Base-by-base conservation (phyloP, 1,140 invertebrate species). In the Ostrea edulis region DNA sequence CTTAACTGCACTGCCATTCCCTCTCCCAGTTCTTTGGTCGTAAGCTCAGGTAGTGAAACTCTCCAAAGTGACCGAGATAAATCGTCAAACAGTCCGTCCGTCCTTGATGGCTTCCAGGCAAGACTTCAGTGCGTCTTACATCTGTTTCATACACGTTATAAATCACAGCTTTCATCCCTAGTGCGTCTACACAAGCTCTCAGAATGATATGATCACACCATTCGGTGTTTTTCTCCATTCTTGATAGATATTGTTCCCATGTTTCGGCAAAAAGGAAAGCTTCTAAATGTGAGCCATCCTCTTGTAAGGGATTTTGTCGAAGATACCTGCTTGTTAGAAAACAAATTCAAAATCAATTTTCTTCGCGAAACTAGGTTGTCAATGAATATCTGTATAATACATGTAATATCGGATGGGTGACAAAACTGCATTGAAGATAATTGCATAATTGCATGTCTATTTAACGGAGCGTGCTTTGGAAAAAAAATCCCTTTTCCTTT, bases 131-230 rank as follows among this genome's bases (percentile, higher is more conserved):
- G 17, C 58, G 87, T 11, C 51, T 58, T 12, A 62, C 22, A 2
- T 58, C 17, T 17, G 62, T 35, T 11, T 25, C 25, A 20, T n/a
- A 58, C 4, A 65, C 55, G 68, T 71, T 87, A 17, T 85, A 65
- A 0, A 89, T 83, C 0, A 83, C 65, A 14, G 85, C 58, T 7
- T 22, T 81, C 51, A 84, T 14, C 4, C 53, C 71, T 7, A 85
- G 68, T 4, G 85, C 84, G 5, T 88, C 84, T 17, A 84, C 65
- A 11, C 81, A 51, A 25, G 53, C 87, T 12, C 52, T 85, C n/a
- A 88, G 54, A 17, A 87, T 82, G 62, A 89, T 87, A 4, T 89
- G 88, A 68, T 89, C 88, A 12, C 88, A 86, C 88, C 88, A 89
- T 85, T 89, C 82, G 9, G 85, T 68, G n/a, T 20, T 62, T 62